Conservation (phyloP, 2,888 invertebrate species). For the Ophion obscuratus region DNA sequence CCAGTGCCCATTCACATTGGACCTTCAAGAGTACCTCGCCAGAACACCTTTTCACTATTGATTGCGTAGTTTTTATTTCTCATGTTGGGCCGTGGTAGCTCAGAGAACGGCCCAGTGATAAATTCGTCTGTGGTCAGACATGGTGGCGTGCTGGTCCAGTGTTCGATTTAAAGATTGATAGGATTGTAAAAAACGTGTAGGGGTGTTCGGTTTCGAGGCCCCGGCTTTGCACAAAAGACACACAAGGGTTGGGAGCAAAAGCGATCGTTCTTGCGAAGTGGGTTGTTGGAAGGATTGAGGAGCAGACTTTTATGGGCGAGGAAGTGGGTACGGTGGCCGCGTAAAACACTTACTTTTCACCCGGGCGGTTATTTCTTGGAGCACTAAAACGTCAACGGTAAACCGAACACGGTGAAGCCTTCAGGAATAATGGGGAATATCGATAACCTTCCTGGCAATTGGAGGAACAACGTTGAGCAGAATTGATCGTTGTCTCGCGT, state of each 20-base stretch:
- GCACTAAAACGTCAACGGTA: conserved; percentile 43
- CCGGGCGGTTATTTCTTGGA: conserved; percentile 30
- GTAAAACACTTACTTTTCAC: conserved; percentile 65
- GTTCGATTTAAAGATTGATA: conserved; percentile 69
- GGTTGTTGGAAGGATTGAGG: conserved; percentile 53
- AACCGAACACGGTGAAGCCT: conserved; percentile 19
- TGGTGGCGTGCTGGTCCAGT: conserved; percentile 42
- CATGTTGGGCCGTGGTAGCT: conserved; percentile 47
- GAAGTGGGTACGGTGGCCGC: conserved; percentile 60
- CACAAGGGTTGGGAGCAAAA: conserved; percentile 63
- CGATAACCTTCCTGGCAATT: background rate
- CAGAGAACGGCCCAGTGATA: conserved; percentile 58
- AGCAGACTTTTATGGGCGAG: conserved; percentile 63
- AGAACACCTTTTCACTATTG: conserved; percentile 1
- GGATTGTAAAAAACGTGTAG: conserved; percentile 37
- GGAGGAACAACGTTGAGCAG: background rate
- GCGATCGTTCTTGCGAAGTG: conserved; percentile 57
- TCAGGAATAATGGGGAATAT: conserved; percentile 4
- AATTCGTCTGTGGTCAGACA: conserved; percentile 65
- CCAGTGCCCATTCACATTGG: too few species aligned
- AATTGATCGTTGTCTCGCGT: background rate
- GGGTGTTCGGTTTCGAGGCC: conserved; percentile 11
- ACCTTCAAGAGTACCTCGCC: too few species aligned
- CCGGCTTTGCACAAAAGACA: conserved; percentile 67
- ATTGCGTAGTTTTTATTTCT: conserved; percentile 8